Percentiles rank a stretch among this genome's conserved stretches.
phyloP scores from a whole-genome alignment of 1,140 invertebrate genomes.

The Microplitis mediator region DNA sequence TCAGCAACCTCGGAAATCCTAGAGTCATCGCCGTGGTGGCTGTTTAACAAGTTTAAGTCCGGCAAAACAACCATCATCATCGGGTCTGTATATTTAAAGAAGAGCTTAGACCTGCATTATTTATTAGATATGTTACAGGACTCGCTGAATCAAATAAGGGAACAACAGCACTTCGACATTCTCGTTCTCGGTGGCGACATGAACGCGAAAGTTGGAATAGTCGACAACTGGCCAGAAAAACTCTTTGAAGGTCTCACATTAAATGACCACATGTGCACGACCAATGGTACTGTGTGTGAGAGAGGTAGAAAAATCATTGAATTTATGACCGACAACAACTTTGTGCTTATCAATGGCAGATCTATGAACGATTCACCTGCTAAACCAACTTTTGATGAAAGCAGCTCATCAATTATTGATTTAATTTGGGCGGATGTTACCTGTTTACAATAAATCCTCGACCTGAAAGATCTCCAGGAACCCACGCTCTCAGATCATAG shows the following conservation, averaged over 20 bases:
- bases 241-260: not conserved
- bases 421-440: conserved; percentile 4
- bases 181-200: not conserved
- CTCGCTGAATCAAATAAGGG: not conserved
- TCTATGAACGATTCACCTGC: conserved; percentile 5
- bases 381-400: conserved; percentile 4
- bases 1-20: conserved; percentile 19
- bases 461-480: not conserved
- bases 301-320: not conserved
- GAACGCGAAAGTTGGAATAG: conserved; percentile 3
- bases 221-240: conserved; percentile 1
- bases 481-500: conserved; percentile 3
- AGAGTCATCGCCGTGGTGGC: not conserved
- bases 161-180: not conserved
- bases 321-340: conserved; percentile 7
- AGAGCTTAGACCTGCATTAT: not conserved
- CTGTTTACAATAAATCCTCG: not conserved
- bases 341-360: conserved; percentile 14
- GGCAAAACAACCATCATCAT: not conserved
- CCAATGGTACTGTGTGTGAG: not conserved
- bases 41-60: not conserved
- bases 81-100: conserved; percentile 6
- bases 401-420: conserved; percentile 7
- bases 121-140: not conserved
- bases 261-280: not conserved